A percentile compares a stretch with the other conserved stretches of the same genome.
phyloP scores from a whole-genome alignment of 2,113 vertebrate genomes.

The Parus major region DNA sequence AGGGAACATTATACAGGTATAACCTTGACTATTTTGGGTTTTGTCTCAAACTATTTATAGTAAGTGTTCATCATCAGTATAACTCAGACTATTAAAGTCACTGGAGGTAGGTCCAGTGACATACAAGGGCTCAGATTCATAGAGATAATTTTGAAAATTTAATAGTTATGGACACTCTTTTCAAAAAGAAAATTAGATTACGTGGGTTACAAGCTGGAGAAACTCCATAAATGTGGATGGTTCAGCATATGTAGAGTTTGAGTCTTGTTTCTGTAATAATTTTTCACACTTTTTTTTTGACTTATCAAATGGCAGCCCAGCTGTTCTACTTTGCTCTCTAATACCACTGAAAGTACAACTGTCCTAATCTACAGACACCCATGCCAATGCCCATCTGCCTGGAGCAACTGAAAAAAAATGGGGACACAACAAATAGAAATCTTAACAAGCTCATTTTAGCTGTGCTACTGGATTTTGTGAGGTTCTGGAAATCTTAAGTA shows the following conservation, averaged over 20 bases:
- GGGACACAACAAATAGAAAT: background rate
- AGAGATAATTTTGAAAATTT: background rate
- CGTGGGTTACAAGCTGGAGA: background rate
- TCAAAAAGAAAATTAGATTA: background rate
- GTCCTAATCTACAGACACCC: background rate
- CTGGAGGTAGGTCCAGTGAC: background rate
- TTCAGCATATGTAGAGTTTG: background rate
- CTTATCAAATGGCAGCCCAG: constrained; percentile 17
- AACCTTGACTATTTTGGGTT: background rate
- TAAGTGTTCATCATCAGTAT: background rate
- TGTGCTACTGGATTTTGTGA: background rate
- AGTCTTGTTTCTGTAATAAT: background rate
- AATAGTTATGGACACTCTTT: background rate
- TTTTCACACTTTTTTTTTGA: constrained; percentile 22
- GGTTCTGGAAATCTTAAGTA: background rate
- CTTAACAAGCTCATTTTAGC: background rate
- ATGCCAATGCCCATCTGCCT: constrained; percentile 16
- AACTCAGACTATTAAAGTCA: background rate
- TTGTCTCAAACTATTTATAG: background rate
- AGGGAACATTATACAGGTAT: background rate
- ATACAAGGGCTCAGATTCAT: background rate
- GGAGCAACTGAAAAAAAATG: background rate
- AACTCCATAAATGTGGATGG: background rate
- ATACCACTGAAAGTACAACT: background rate
- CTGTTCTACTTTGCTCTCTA: constrained; percentile 31